Evolutionary conservation across 1,140 invertebrate species (phyloP), one percentile per base, ranked within the genome.

Genomic region (Vanessa tameamea): DNA sequence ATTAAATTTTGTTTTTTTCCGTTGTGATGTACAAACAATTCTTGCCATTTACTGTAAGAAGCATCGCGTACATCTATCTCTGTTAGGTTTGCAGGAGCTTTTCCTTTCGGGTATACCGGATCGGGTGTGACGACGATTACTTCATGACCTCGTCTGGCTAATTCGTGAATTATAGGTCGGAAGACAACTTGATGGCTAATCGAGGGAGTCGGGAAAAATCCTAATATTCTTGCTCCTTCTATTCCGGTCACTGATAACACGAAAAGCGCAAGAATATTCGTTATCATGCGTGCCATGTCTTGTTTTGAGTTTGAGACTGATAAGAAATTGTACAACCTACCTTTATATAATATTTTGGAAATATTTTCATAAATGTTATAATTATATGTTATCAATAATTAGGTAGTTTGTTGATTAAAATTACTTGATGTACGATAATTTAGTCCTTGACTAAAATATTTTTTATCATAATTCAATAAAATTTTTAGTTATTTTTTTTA

Each of bases 121-220:
- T 86, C 75, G 8, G 86, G 70, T 3, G 86, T 87, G 0, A 90
- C 70, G 0, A 88, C 73, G 9, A 90, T 87, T 0, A 94, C 69
- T 61, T 93, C 83, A 73, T 94, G 93, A 9, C 93, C 93, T 53
- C 84, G 78, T 55, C 83, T 85, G 0, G 81, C 82, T 23, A 94
- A 77, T 64, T 85, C 88, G 64, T 83, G 77, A 13, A 81, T 82
- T 12, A 93, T 47, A 15, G 87, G 78, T 70, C 85, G 75, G 72
- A 93, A 92, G 37, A 93, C 86, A 43, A 91, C 82, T 72, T 92
- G 89, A 78, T 94, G 93, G 77, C 93, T 93, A 7, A 75, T 79
- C 2, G 85, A 88, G 48, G 92, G 90, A 8, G 89, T 85, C 26
- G 93, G 92, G 71, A 93, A 93, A 23, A 94, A 80, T 50, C 82